Evolutionary conservation across 2,113 vertebrate species (phyloP), one percentile per base, ranked within the genome.

Genomic region (Anas platyrhynchos): DNA sequence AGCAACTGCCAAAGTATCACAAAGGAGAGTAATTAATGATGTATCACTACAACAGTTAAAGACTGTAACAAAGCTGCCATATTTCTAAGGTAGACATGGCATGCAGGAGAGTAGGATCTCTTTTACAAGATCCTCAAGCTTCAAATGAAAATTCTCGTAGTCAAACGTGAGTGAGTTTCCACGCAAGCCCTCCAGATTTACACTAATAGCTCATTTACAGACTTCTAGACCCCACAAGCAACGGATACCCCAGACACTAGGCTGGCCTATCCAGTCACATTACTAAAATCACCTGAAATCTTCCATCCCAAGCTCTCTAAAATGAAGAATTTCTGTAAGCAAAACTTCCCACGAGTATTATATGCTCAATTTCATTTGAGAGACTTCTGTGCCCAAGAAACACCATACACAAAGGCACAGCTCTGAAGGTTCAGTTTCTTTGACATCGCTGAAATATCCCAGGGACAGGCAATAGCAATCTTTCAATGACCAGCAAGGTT

Each of bases 321-420:
- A 22, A 22, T 61, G 13, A 43, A 62, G 44, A 41, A 27, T 0
- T 4, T 4, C 5, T 1, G 9, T 1, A 2, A 71, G 46, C 8
- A 66, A 12, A 59, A 4, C 20, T 23, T 52, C 18, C 61, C 50
- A 48, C 3, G 3, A 85, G 18, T 10, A 56, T 29, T 80, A 83
- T 17, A 38, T 27, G 8, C 61, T 66, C 0, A 0, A 29, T 75
- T 6, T 16, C 16, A 50, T 27, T 9, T 0, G 13, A 41, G 4
- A 15, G 23, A 34, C 15, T 55, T 59, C 22, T 48, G 23, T 12
- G 7, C 16, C 27, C 36, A 31, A 17, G 14, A 20, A 76, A 59
- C 41, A 41, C 7, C 7, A 9, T 1, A 9, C 7, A 3, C 7
- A 69, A 71, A 46, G 21, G 62, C 16, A 8, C 4, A 48, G 46